phyloP scores from a whole-genome alignment of 2,113 vertebrate species.

The Aegotheles bennettii region DNA sequence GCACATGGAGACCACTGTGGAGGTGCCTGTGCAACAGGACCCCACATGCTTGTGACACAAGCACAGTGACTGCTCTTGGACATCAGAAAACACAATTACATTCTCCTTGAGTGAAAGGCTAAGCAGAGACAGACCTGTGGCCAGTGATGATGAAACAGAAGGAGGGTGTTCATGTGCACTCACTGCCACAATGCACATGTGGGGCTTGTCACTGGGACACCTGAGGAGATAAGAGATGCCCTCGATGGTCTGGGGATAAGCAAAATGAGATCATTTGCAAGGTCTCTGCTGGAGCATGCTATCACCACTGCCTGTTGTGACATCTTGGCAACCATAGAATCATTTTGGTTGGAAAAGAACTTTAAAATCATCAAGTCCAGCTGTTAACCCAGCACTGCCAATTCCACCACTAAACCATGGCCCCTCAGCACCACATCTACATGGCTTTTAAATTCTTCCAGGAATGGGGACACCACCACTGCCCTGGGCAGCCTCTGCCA shows the following conservation, averaged over 20 bases:
- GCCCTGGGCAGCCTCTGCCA: too few species aligned
- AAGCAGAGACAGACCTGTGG: neutral
- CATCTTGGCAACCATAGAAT: neutral
- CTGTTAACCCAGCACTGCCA: too few species aligned
- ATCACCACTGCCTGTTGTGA: rapidly evolving
- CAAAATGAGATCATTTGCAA: neutral
- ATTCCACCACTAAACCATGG: too few species aligned
- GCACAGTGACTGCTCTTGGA: rapidly evolving
- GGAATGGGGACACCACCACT: too few species aligned
- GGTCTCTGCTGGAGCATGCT: neutral
- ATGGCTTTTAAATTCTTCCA: too few species aligned
- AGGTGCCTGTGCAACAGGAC: neutral
- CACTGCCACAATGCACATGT: rapidly evolving
- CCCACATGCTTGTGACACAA: neutral
- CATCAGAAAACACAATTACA: neutral
- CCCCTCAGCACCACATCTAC: too few species aligned
- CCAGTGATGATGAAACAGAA: neutral
- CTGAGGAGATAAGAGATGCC: neutral
- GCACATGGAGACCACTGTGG: rapidly evolving
- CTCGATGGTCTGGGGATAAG: neutral
- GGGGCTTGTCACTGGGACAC: neutral
- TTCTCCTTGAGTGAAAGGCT: neutral
- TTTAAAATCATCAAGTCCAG: too few species aligned
- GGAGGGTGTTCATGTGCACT: rapidly evolving
- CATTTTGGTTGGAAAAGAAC: too few species aligned